Evolutionary conservation across 2,113 vertebrate species (phyloP).

Genomic region (Corythornis cristatus): DNA sequence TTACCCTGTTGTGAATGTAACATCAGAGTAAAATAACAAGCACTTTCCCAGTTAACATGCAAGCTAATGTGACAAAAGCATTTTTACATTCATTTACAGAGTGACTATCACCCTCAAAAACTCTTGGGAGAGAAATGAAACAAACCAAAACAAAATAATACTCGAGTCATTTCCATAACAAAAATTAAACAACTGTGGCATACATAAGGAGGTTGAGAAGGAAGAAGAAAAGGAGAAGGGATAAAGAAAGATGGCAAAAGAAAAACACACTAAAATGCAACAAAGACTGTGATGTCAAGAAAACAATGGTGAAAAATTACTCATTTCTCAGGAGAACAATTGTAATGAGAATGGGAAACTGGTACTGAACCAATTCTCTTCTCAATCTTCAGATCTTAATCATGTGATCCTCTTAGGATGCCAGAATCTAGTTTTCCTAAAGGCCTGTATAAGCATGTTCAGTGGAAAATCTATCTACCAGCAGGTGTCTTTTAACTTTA

Average conservation of each 20-base stretch:
- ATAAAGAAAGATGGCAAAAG: conserved; percentile 36
- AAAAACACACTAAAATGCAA: conserved; percentile 24
- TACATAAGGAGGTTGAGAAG: conserved; percentile 48
- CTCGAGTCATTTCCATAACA: conserved; percentile 50
- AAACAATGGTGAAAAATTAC: conserved; percentile 71
- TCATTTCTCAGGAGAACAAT: conserved; percentile 68
- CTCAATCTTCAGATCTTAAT: conserved; percentile 58
- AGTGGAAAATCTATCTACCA: conserved; percentile 43
- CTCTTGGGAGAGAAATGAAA: conserved; percentile 61
- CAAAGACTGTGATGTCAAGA: conserved; percentile 51
- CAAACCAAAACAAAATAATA: conserved; percentile 55
- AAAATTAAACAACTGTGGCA: conserved; percentile 62
- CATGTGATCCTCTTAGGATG: conserved; percentile 60
- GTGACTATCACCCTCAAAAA: conserved; percentile 30
- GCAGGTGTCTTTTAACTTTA: conserved; percentile 51
- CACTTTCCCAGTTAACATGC: conserved; percentile 42
- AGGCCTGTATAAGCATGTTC: conserved; percentile 49
- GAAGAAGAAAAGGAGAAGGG: conserved; percentile 48
- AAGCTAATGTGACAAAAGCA: conserved; percentile 50
- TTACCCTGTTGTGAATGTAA: conserved; percentile 53
- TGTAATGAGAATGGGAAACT: conserved; percentile 62
- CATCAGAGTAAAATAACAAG: conserved; percentile 54
- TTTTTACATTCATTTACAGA: conserved; percentile 44
- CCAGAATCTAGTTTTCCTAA: conserved; percentile 52
- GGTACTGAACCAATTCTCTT: conserved; percentile 61